Evolutionary conservation across 2,113 vertebrate genomes (phyloP).

Genomic region (Arenaria interpres): DNA sequence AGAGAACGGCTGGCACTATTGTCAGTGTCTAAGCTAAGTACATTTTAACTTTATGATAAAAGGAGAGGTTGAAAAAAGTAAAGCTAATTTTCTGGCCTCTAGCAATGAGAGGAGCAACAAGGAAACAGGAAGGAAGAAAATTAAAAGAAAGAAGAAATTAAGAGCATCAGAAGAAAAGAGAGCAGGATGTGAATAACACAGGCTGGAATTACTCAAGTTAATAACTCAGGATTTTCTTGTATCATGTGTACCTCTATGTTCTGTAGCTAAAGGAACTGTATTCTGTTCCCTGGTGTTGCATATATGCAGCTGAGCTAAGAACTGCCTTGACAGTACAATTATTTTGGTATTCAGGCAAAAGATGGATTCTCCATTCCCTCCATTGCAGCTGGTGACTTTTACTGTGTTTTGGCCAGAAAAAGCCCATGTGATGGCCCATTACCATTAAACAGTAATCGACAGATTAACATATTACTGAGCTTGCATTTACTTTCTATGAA

Average conservation of each 20-base stretch:
- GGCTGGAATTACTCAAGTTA: background rate
- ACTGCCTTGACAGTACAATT: background rate
- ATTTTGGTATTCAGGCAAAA: background rate
- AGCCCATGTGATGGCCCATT: background rate
- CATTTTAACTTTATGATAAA: background rate
- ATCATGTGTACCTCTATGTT: fast-evolving
- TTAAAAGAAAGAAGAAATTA: background rate
- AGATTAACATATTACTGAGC: background rate
- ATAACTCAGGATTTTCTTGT: background rate
- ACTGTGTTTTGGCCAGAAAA: background rate
- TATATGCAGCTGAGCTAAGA: background rate
- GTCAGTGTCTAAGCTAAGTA: background rate
- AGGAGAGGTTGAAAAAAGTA: background rate
- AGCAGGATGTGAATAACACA: background rate
- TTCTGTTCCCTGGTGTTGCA: background rate
- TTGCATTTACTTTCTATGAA: background rate
- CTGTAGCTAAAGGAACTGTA: background rate
- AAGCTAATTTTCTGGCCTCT: background rate
- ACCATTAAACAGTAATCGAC: background rate
- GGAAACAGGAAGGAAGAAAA: background rate
- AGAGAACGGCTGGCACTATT: background rate
- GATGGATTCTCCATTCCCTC: background rate
- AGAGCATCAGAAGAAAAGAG: background rate
- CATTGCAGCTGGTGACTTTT: background rate
- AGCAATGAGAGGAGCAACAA: background rate